Base-by-base conservation (phyloP, 2,888 invertebrate genomes). In the Dascillus cervinus region DNA sequence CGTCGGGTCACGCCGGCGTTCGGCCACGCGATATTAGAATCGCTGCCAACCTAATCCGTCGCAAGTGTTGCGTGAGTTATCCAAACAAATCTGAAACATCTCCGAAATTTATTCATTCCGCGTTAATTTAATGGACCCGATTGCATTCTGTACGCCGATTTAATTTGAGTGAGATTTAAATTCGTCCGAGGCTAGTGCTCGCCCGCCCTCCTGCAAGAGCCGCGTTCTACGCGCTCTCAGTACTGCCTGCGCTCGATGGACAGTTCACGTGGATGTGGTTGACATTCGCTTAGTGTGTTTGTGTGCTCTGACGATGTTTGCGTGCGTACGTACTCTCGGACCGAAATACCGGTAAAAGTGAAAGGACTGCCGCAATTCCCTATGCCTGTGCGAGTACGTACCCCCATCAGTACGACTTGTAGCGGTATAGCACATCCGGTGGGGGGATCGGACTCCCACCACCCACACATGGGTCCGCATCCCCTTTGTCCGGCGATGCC, bases 141-240 rank as follows among this genome's bases (percentile, higher is more conserved):
- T 17, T 17, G 5, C 8, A 17, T 17, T n/a, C n/a, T n/a, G n/a
- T n/a, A n/a, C n/a, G n/a, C n/a, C n/a, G n/a, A n/a, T n/a, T n/a
- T n/a, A n/a, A n/a, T n/a, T n/a, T n/a, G n/a, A n/a, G 53, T 44
- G 52, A 65, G 67, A 71, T 72, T 73, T 26, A 17, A 15, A 20
- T 4, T n/a, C 10, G 21, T 20, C 9, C 10, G 21, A 23, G 23
- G 11, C 10, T 23, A 4, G 9, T 23, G 11, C 23, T 19, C 11
- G 21, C 22, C 8, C 35, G 21, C 11, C 21, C 73, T 72, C 73
- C 73, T 59, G 60, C 62, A 61, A 69, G n/a, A n/a, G n/a, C n/a
- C 55, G 75, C 74, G 75, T 74, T 73, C 66, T 74, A 70, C 69
- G 73, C 73, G 74, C 73, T 62, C 56, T 73, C 73, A 66, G 73